Evolutionary conservation across 2,113 vertebrate genomes (phyloP), one percentile per base, ranked within the genome.

Genomic region (Rostratula benghalensis): DNA sequence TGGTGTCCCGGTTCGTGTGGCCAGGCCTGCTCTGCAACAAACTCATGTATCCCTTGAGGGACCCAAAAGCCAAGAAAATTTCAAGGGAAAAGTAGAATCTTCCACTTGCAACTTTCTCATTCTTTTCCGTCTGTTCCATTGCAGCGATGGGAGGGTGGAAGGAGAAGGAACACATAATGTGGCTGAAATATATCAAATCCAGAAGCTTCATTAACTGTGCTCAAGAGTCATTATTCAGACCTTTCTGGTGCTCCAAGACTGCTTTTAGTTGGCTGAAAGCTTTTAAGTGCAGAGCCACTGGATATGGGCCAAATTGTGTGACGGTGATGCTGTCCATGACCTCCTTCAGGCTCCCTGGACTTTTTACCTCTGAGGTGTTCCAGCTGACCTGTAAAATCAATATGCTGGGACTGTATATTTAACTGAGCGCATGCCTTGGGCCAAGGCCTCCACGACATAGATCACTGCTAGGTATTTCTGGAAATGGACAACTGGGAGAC

Each of bases 311-410:
- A 97, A 96, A 87, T 54, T 82, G 61, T 93, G 92, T 83, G 92
- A 63, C 57, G 84, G 73, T 78, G 61, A 87, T 82, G 94, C 37
- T 92, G 74, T 76, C 83, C 80, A 28, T 79, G 94, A 96, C 83
- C 92, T 96, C 91, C 31, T 67, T 80, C 50, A 35, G 68, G 77
- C 63, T 95, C 57, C 53, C 86, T 94, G 90, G 94, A 94, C 89
- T 93, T 96, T 94, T 91, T 93, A 95, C 95, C 74, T 97, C 45
- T 2, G 6, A 87, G 89, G 74, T 96, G 89, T 79, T 95, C 89
- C 94, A 92, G 73, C 14, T 84, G 94, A 93, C 94, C 94, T 79
- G 16, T 82, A 89, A 96, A 94, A 93, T 96, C 95, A 89, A 96
- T 96, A 87, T 3, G 0, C 50, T 65, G 63, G 59, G n/a, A 76